A percentile compares a stretch with the other conserved stretches of the same genome.
phyloP scores from a whole-genome alignment of 2,797 vertebrate species.

The Enteromius argenteus region DNA sequence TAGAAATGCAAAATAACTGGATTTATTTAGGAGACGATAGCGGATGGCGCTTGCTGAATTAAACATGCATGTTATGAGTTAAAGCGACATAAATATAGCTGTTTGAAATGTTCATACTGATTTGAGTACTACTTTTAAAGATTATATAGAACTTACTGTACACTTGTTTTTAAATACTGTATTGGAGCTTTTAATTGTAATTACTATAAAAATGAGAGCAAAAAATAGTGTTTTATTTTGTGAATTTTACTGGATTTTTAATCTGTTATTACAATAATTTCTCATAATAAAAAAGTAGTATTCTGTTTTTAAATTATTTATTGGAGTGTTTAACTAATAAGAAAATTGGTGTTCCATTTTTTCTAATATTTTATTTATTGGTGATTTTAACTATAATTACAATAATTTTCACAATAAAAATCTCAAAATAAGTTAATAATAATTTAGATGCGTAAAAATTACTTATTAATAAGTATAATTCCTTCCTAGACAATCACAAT shows the following conservation, averaged over 20 bases:
- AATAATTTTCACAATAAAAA: neutral
- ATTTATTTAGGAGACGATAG: neutral
- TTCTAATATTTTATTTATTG: neutral
- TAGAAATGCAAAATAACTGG: conserved; percentile 2
- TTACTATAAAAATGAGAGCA: neutral
- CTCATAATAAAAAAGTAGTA: neutral
- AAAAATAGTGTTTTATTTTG: neutral
- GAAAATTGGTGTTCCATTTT: neutral
- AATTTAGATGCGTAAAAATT: neutral
- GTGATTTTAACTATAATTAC: no score
- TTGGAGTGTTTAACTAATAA: neutral
- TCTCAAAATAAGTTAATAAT: neutral
- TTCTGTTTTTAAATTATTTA: neutral
- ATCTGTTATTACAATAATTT: neutral
- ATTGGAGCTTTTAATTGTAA: neutral
- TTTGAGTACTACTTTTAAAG: neutral
- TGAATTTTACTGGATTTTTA: neutral
- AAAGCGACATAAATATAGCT: neutral
- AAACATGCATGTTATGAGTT: neutral
- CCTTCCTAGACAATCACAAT: neutral
- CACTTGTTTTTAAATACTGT: neutral
- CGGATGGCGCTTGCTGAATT: neutral
- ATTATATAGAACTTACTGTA: neutral
- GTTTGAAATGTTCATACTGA: neutral
- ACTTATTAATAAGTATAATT: neutral